Conservation (phyloP, 2,888 invertebrate genomes). For the Meganola albula region DNA sequence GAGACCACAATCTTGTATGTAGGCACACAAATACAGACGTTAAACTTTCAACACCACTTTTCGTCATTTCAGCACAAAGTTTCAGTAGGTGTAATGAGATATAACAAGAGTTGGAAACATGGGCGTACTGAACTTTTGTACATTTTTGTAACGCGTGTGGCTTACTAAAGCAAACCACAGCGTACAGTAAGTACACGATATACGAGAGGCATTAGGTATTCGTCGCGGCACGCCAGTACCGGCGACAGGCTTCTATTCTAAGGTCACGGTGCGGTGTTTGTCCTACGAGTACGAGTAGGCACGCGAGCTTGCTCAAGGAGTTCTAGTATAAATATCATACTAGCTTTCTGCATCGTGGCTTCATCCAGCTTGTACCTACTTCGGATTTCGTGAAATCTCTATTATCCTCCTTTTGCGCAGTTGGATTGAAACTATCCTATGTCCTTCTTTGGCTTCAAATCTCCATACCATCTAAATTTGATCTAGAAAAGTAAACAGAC, state of each 20-base stretch:
- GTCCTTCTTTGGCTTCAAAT: too few species aligned
- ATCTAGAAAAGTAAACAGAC: too few species aligned
- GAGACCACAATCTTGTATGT: too few species aligned
- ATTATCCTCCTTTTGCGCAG: too few species aligned
- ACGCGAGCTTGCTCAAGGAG: constrained; percentile 19
- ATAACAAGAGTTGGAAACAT: constrained; percentile 18
- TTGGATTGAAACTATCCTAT: too few species aligned
- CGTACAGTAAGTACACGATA: constrained; percentile 23
- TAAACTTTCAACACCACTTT: too few species aligned
- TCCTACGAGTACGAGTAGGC: constrained; percentile 20
- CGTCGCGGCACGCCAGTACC: constrained; percentile 16
- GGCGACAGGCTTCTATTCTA: constrained; percentile 20
- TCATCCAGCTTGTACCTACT: too few species aligned
- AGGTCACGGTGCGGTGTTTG: constrained; percentile 25
- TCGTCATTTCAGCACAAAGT: too few species aligned
- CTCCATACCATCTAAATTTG: too few species aligned
- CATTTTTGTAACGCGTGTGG: constrained; percentile 28
- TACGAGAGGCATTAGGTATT: constrained; percentile 27
- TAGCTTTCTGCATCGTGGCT: constrained; percentile 10
- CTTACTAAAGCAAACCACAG: constrained; percentile 30
- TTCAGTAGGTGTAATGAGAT: too few species aligned
- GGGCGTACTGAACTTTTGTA: constrained; percentile 13
- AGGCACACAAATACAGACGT: too few species aligned
- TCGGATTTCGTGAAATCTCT: too few species aligned
- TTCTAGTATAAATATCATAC: constrained; percentile 14